phyloP scores from a whole-genome alignment of 2,797 vertebrate genomes.

The Galago senegalensis region DNA sequence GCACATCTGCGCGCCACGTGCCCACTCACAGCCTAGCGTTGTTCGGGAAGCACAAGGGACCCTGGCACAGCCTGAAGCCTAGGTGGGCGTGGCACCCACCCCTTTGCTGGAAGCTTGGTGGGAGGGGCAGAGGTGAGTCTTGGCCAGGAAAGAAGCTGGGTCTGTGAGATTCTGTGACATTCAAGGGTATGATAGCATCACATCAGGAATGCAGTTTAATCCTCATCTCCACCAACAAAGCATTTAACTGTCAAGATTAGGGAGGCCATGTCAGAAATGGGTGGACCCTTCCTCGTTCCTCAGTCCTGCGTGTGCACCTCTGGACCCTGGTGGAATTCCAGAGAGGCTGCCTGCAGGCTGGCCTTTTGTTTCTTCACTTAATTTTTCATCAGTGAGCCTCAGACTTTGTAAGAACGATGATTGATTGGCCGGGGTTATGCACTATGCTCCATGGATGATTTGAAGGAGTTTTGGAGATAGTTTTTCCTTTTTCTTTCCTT shows the following conservation, averaged over 20 bases:
- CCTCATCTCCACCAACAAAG: neutral
- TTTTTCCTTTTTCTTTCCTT: neutral
- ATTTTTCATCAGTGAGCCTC: neutral
- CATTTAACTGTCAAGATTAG: too few relatives aligned
- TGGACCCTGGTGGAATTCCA: neutral
- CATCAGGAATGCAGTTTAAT: too few relatives aligned
- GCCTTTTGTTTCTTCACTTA: neutral
- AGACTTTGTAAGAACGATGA: neutral
- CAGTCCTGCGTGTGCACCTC: accelerated
- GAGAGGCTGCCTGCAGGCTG: neutral
- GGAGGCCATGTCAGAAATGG: neutral
- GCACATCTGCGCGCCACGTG: neutral
- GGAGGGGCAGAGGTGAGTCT: neutral
- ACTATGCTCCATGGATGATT: neutral
- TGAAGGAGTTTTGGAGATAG: neutral
- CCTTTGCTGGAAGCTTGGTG: neutral
- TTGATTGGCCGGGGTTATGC: neutral
- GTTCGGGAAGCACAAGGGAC: constrained; percentile 54
- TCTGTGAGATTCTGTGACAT: neutral
- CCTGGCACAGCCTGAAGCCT: constrained; percentile 42
- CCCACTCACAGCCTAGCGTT: constrained; percentile 50
- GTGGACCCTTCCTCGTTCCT: neutral
- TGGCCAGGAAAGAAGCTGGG: neutral
- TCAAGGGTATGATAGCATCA: neutral
- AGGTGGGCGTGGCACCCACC: accelerated